phyloP scores from a whole-genome alignment of 2,113 vertebrate genomes.

The Scophthalmus maximus region DNA sequence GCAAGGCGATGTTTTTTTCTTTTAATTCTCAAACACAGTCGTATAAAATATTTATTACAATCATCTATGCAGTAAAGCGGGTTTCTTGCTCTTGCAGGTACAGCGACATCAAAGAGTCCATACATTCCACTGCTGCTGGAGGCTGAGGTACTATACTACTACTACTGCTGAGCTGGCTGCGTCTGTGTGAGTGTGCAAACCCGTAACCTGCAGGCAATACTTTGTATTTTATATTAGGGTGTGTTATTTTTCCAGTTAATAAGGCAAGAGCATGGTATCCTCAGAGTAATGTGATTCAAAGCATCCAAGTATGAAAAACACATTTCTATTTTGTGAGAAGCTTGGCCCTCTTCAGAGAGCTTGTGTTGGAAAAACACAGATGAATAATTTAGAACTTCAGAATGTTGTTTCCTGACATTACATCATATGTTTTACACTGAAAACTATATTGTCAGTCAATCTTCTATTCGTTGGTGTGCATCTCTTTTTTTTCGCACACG shows the following conservation, averaged over 20 bases:
- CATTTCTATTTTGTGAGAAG: background rate
- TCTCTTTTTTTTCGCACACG: background rate
- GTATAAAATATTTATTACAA: constrained; percentile 30
- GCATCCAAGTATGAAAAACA: background rate
- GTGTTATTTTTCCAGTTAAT: background rate
- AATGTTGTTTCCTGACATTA: background rate
- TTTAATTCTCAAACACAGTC: constrained; percentile 1
- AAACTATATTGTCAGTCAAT: background rate
- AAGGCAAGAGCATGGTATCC: background rate
- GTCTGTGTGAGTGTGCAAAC: constrained; percentile 3
- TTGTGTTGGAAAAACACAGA: background rate
- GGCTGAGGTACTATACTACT: background rate
- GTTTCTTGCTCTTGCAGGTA: constrained; percentile 20
- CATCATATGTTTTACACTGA: background rate
- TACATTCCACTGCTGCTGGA: constrained; percentile 15
- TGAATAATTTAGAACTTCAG: background rate
- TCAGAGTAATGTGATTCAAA: background rate
- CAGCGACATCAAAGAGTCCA: constrained; percentile 40
- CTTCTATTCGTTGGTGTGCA: constrained; percentile 5
- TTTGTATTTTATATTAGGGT: background rate
- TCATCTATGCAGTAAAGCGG: constrained; percentile 17
- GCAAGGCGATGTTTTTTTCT: background rate
- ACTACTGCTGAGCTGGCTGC: constrained; percentile 7
- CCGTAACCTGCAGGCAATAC: background rate
- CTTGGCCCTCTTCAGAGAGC: background rate